phyloP scores from a whole-genome alignment of 2,113 vertebrate genomes.

The Gobio gobio region DNA sequence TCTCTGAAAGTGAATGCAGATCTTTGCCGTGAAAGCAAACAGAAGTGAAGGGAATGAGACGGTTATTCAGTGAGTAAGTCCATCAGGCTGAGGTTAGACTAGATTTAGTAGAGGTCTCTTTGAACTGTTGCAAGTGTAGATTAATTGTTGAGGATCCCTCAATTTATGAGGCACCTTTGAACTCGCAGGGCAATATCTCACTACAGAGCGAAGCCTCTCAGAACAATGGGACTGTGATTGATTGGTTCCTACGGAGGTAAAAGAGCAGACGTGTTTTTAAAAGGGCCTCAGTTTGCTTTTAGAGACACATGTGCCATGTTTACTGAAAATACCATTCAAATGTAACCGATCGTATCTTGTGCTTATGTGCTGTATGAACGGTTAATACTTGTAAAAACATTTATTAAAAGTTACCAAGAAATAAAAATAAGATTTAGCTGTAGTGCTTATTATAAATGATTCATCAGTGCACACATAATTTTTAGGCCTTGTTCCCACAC shows the following conservation, averaged over 20 bases:
- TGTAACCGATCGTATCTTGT: not conserved
- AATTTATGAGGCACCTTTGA: slow-evolving; percentile 45
- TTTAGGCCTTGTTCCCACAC: too few species aligned
- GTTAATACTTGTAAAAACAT: too few species aligned
- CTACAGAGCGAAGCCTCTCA: slow-evolving; percentile 21
- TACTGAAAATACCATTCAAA: not conserved
- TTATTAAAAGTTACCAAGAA: too few species aligned
- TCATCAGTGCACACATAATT: too few species aligned
- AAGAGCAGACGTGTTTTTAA: slow-evolving; percentile 9
- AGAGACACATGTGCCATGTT: not conserved
- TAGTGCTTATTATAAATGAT: too few species aligned
- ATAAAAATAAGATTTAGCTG: too few species aligned
- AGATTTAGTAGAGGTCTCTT: slow-evolving; percentile 34
- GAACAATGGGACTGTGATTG: slow-evolving; percentile 31
- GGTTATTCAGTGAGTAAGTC: not conserved
- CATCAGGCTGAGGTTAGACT: slow-evolving; percentile 14
- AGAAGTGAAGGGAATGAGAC: not conserved
- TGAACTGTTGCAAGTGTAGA: slow-evolving; percentile 22
- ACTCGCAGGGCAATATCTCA: slow-evolving; percentile 33
- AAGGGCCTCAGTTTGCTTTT: slow-evolving; percentile 11
- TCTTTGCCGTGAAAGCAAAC: not conserved
- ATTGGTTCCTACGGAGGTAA: slow-evolving; percentile 15
- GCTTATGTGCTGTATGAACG: not conserved
- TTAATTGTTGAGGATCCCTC: slow-evolving; percentile 27
- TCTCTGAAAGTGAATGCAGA: not conserved